These are phyloP conservation scores for Lepidurus apus DNA, from an alignment of 1,140 invertebrate genomes.

Conservation along the genomic window DNA sequence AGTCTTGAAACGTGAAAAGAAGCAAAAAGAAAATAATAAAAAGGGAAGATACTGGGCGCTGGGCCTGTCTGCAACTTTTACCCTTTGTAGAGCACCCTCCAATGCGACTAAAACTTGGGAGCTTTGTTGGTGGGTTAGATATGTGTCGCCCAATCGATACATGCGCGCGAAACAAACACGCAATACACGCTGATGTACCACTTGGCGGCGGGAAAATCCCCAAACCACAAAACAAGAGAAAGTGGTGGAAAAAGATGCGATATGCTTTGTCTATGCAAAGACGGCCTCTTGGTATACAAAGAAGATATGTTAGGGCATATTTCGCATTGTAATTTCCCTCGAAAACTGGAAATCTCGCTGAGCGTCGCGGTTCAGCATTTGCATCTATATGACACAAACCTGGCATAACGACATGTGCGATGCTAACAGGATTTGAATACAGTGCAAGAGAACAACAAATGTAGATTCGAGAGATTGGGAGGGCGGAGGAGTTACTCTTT, in stretches of 20 bases:
- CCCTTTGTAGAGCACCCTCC: constrained; percentile 2
- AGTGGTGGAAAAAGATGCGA: background rate
- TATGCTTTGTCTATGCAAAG: background rate
- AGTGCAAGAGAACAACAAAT: background rate
- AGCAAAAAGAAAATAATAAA: background rate
- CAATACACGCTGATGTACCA: background rate
- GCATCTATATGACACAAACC: background rate
- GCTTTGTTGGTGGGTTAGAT: constrained; percentile 2
- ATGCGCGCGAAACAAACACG: background rate
- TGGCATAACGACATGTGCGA: background rate
- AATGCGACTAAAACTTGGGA: constrained; percentile 1
- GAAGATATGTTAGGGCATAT: background rate
- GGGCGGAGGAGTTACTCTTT: background rate
- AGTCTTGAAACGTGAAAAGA: background rate
- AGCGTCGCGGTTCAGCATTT: background rate
- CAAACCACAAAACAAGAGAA: background rate
- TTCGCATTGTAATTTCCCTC: background rate
- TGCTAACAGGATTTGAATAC: background rate
- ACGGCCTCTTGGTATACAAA: background rate
- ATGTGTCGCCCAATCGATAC: constrained; percentile 14
- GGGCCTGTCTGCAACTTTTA: constrained; percentile 17
- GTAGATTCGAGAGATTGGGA: background rate
- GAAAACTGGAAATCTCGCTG: background rate
- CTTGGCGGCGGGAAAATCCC: background rate
- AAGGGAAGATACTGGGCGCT: background rate